Conservation (phyloP, 2,888 invertebrate genomes). For the Rotaria sp. region DNA sequence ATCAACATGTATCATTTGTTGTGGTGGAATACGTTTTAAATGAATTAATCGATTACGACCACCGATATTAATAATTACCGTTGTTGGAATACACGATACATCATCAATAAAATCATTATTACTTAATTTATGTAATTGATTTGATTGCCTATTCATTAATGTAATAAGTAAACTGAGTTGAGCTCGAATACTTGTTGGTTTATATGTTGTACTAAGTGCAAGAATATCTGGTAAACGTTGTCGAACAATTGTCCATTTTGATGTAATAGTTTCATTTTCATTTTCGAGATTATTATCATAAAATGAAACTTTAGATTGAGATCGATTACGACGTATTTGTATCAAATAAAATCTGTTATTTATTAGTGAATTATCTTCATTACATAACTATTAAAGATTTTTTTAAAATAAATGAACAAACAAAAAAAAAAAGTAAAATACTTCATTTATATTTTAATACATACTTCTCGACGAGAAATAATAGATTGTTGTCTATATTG, state of each 20-base stretch:
- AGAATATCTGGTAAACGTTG: conserved; percentile 25
- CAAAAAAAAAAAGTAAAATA: too few relatives aligned
- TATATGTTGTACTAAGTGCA: neutral
- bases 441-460: neutral
- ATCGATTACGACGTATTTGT: neutral
- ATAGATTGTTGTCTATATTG: neutral
- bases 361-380: neutral
- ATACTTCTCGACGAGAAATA: neutral
- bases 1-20: conserved; percentile 20
- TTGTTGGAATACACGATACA: neutral
- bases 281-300: neutral
- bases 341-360: neutral
- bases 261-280: neutral
- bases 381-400: neutral
- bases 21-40: conserved; percentile 11
- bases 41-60: neutral
- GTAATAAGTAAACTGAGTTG: neutral
- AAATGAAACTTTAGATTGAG: neutral
- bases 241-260: conserved; percentile 14
- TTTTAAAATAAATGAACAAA: neutral
- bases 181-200: neutral
- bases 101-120: neutral
- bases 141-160: neutral
- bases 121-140: neutral
- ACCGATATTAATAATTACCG: neutral